Evolutionary conservation across 2,113 vertebrate genomes (phyloP).

Genomic region (Rhombomys opimus): DNA sequence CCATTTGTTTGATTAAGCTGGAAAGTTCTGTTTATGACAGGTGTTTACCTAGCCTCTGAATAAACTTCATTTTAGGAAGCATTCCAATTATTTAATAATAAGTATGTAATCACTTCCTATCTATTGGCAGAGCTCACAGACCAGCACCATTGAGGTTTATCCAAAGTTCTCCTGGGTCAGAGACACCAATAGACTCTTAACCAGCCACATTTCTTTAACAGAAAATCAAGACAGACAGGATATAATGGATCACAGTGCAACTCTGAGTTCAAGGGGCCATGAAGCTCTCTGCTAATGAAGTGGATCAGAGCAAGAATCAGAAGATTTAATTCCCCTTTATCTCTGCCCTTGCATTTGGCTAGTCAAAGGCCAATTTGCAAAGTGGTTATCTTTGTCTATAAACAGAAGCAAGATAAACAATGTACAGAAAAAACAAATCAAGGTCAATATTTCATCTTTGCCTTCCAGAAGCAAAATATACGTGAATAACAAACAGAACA

Average conservation of each 20-base stretch:
- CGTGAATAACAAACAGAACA: not conserved
- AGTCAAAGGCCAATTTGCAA: slow-evolving; percentile 54
- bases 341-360: slow-evolving; percentile 12
- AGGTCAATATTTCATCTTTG: not conserved
- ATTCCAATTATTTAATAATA: not conserved
- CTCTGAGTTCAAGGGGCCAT: not conserved
- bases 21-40: not conserved
- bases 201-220: not conserved
- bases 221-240: slow-evolving; percentile 21
- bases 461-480: not conserved
- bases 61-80: slow-evolving; percentile 21
- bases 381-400: slow-evolving; percentile 35
- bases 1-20: not conserved
- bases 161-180: slow-evolving; percentile 14
- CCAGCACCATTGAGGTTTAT: not conserved
- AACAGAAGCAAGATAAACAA: slow-evolving; percentile 40
- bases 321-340: slow-evolving; percentile 58
- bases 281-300: slow-evolving; percentile 10
- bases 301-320: not conserved
- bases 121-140: not conserved
- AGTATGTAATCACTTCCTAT: slow-evolving; percentile 5
- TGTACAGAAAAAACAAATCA: not conserved
- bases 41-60: slow-evolving; percentile 13
- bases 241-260: not conserved
- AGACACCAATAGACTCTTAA: slow-evolving; percentile 28